Conservation (phyloP, 2,888 invertebrate genomes). For the Nymphalis urticae region DNA sequence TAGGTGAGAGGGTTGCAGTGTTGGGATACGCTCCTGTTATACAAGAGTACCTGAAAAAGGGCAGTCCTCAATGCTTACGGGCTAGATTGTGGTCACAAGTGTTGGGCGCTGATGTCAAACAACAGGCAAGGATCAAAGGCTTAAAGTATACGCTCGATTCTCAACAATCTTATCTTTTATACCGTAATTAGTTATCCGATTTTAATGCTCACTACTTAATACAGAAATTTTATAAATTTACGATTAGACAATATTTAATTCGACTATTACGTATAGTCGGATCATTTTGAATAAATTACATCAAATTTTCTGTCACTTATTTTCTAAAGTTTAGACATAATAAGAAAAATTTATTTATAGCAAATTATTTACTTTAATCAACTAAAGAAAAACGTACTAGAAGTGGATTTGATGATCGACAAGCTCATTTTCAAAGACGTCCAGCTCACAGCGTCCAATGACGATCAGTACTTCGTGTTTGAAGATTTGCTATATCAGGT, state of each 20-base stretch:
- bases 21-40: conserved; percentile 92
- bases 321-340: background rate
- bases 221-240: no score
- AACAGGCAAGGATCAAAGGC: conserved; percentile 72
- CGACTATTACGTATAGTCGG: no score
- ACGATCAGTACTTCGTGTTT: conserved; percentile 98
- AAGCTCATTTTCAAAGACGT: conserved; percentile 97
- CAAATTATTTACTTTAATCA: conserved; percentile 88
- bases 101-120: conserved; percentile 88
- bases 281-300: no score
- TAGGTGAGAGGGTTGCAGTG: conserved; percentile 89
- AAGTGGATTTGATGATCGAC: conserved; percentile 95
- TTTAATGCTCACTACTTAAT: no score
- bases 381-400: conserved; percentile 90
- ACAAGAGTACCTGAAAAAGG: conserved; percentile 94
- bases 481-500: conserved; percentile 97
- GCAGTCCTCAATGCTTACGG: conserved; percentile 89
- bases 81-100: conserved; percentile 93
- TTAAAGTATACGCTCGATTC: background rate
- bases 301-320: no score
- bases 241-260: no score
- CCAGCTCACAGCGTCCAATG: conserved; percentile 96
- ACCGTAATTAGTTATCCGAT: no score
- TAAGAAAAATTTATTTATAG: conserved; percentile 60
- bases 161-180: no score